phyloP scores from a whole-genome alignment of 2,888 invertebrate genomes.

The Leucania comma region DNA sequence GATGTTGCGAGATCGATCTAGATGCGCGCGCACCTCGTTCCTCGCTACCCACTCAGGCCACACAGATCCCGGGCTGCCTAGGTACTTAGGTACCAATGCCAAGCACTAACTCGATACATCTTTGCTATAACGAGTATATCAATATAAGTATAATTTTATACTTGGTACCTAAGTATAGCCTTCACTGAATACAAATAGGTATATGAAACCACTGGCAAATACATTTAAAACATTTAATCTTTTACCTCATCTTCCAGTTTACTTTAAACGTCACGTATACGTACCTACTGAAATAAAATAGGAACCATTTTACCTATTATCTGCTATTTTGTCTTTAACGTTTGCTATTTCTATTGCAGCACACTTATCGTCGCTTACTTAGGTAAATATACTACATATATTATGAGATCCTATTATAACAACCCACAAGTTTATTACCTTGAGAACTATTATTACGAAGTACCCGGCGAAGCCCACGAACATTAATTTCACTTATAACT shows the following conservation, averaged over 20 bases:
- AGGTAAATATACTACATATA: conserved; percentile 1
- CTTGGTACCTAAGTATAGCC: not conserved
- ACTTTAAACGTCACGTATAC: conserved; percentile 9
- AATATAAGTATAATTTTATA: conserved; percentile 7
- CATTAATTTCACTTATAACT: conserved; percentile 57
- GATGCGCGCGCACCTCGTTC: conserved; percentile 80
- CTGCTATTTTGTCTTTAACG: not conserved
- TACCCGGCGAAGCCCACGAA: conserved; percentile 27
- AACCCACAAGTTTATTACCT: conserved; percentile 49
- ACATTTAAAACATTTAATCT: not conserved
- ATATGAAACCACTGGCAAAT: conserved; percentile 1
- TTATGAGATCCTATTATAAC: conserved; percentile 32
- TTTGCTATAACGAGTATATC: conserved; percentile 22
- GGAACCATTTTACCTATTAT: not conserved
- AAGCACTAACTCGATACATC: conserved; percentile 53
- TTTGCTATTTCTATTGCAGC: conserved; percentile 5
- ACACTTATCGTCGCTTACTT: conserved; percentile 9
- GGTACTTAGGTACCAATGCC: conserved; percentile 56
- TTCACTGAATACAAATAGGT: not conserved
- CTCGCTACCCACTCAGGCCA: conserved; percentile 71
- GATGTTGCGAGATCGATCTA: conserved; percentile 82
- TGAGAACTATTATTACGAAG: conserved; percentile 43
- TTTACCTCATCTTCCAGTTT: conserved; percentile 14
- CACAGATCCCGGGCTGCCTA: conserved; percentile 70
- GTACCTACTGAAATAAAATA: conserved; percentile 14